Conservation (phyloP, 2,888 invertebrate genomes). For the Troides oblongomaculatus region DNA sequence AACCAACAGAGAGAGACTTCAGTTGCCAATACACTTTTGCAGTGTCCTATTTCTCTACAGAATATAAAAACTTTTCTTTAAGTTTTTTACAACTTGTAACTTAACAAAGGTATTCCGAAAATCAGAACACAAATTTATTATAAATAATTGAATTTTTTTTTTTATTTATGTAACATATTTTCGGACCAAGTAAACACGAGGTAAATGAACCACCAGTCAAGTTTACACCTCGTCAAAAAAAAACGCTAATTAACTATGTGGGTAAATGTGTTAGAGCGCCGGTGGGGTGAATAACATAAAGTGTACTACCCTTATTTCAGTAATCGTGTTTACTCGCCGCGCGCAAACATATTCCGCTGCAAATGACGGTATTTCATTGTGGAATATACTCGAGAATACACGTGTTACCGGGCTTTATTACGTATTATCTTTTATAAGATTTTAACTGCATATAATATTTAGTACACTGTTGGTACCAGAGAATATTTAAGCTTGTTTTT, state of each 20-base stretch:
- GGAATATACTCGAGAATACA: constrained; percentile 41
- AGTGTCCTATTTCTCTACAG: neutral
- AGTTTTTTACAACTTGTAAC: too few relatives aligned
- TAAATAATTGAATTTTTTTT: neutral
- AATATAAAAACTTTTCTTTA: too few relatives aligned
- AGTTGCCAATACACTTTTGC: neutral
- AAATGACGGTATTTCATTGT: constrained; percentile 60
- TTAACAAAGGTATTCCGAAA: too few relatives aligned
- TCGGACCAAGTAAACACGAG: neutral
- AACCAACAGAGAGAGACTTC: neutral
- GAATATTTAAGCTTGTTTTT: constrained; percentile 11
- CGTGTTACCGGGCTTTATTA: constrained; percentile 42
- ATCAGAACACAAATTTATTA: neutral
- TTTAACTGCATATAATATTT: constrained; percentile 32
- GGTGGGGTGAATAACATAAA: constrained; percentile 61
- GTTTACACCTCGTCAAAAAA: constrained; percentile 36
- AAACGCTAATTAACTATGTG: constrained; percentile 36
- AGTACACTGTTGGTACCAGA: constrained; percentile 15
- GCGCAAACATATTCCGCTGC: constrained; percentile 65
- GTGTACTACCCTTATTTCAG: constrained; percentile 72
- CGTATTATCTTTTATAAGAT: constrained; percentile 37
- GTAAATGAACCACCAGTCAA: neutral
- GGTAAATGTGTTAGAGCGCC: constrained; percentile 35
- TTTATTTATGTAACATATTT: neutral
- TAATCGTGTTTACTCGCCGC: constrained; percentile 71